Evolutionary conservation across 1,140 invertebrate species (phyloP), one percentile per base, ranked within the genome.

Genomic region (Oncopodura yosiiana): DNA sequence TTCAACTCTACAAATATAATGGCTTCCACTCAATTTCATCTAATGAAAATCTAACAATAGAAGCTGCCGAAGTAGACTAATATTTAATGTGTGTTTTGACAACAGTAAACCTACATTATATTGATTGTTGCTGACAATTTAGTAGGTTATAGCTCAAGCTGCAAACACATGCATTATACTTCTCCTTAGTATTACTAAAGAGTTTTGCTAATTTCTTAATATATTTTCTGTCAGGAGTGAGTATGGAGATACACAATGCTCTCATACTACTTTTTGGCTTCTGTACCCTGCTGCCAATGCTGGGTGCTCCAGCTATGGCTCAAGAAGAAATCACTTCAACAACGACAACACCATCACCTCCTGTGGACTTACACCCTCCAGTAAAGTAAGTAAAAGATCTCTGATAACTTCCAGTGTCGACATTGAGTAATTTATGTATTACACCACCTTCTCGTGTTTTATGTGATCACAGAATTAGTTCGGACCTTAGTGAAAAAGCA

Each of bases 401-500:
- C 16, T 43, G 4, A 6, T 2, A 23, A 21, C n/a, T 23, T 3
- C 4, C 8, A 6, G 6, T 43, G 24, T 14, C 14, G 19, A 16
- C 24, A 23, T 43, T 1, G 18, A 44, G 26, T 44, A 11, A 14
- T 2, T 27, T 12, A 2, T 23, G 6, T 3, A 29, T 29, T 29
- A 14, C 11, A 44, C 8, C 18, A 26, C 16, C 8, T 44, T 44
- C 12, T 44, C 24, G 12, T 18, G 24, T 24, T 12, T 26, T 62
- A 38, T 61, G 18, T 53, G 21, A 38, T 52, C 32, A 3, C 58
- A 69, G 67, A 30, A 66, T 65, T 50, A 64, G 64, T 46, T 45
- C 54, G 32, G 63, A 66, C 38, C 44, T 66, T 21, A 63, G 66
- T 18, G 68, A 69, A 45, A 68, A 68, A 49, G 64, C 66, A 37